Evolutionary conservation across 2,113 vertebrate species (phyloP).

Genomic region (Paradoxurus hermaphroditus): DNA sequence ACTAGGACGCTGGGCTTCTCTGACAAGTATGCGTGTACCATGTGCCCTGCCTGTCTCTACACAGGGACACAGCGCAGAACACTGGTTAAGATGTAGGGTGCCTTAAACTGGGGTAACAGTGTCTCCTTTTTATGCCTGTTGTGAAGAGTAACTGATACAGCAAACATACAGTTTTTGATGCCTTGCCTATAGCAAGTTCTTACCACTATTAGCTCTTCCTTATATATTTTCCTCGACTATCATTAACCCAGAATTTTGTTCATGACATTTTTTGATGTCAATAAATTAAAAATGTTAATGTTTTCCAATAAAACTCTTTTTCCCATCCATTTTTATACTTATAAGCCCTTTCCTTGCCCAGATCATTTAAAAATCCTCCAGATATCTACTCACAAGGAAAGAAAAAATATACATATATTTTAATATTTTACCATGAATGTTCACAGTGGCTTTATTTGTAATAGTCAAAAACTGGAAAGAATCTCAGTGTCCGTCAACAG

Average conservation of each 20-base stretch:
- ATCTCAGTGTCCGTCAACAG: not conserved
- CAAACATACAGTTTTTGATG: not conserved
- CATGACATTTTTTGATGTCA: not conserved
- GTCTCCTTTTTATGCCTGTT: not conserved
- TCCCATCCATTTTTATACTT: not conserved
- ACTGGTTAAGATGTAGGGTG: too few relatives aligned
- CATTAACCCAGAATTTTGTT: not conserved
- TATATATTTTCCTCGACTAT: not conserved
- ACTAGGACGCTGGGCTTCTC: not conserved
- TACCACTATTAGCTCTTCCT: not conserved
- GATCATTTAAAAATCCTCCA: not conserved
- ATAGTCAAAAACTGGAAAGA: not conserved
- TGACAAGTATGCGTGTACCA: not conserved
- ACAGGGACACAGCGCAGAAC: not conserved
- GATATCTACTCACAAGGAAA: not conserved
- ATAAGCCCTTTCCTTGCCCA: not conserved
- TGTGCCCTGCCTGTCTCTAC: too few relatives aligned
- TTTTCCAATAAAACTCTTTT: not conserved
- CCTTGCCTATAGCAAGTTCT: not conserved
- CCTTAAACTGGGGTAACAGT: not conserved
- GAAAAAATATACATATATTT: not conserved
- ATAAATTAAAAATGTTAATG: not conserved
- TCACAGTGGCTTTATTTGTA: not conserved
- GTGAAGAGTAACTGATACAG: not conserved
- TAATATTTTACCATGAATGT: slow-evolving; percentile 16